Evolutionary conservation across 2,888 invertebrate genomes (phyloP).

Genomic region (Trichopria drosophilae): DNA sequence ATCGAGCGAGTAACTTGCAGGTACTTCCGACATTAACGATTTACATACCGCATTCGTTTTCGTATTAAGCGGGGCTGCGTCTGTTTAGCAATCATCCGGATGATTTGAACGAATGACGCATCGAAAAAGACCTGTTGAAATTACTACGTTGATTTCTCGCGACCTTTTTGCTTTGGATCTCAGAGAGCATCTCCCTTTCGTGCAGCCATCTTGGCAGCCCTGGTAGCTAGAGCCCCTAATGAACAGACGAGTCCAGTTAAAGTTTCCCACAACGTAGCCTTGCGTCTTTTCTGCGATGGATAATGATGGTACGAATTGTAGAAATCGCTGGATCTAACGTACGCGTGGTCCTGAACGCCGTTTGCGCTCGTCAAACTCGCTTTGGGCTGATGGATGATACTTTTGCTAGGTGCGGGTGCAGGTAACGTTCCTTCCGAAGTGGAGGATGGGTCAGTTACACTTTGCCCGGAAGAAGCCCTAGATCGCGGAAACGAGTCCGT

Average conservation of each 20-base stretch:
- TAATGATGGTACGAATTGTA: slow-evolving; percentile 40
- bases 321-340: slow-evolving; percentile 30
- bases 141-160: no score
- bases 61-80: no score
- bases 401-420: slow-evolving; percentile 14
- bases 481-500: slow-evolving; percentile 10
- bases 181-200: slow-evolving; percentile 49
- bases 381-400: slow-evolving; percentile 43
- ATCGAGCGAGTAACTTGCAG: no score
- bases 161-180: no score
- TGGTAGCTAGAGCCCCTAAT: slow-evolving; percentile 56
- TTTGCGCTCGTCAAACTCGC: slow-evolving; percentile 33
- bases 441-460: no score
- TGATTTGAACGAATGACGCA: no score
- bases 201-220: slow-evolving; percentile 56
- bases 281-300: slow-evolving; percentile 41
- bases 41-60: no score
- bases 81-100: no score
- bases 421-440: not conserved
- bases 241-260: slow-evolving; percentile 59
- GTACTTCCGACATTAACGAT: no score
- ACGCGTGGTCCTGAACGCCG: slow-evolving; percentile 29
- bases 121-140: no score
- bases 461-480: not conserved
- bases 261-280: slow-evolving; percentile 57